phyloP scores from a whole-genome alignment of 2,113 vertebrate species.

The Pseudolaguvia tuberculata region DNA sequence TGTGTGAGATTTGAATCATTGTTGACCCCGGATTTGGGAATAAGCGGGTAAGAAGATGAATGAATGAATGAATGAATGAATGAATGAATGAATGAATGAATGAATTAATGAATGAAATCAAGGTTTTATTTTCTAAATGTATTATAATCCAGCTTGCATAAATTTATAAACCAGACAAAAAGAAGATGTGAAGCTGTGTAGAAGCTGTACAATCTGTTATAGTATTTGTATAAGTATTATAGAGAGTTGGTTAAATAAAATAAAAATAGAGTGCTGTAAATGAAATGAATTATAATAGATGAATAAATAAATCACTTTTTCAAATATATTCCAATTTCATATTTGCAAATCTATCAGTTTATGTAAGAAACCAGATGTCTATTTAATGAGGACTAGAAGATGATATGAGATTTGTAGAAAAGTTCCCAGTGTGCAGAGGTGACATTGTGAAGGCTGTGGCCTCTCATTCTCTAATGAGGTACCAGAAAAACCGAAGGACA shows the following conservation, averaged over 20 bases:
- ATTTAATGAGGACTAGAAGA: conserved; percentile 31
- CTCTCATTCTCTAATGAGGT: conserved; percentile 35
- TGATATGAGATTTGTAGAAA: conserved; percentile 35
- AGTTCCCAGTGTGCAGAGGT: conserved; percentile 50
- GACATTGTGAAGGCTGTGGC: conserved; percentile 45
- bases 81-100: no score
- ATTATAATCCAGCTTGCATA: not conserved
- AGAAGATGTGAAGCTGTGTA: not conserved
- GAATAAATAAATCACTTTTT: not conserved
- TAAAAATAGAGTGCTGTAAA: not conserved
- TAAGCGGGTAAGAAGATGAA: no score
- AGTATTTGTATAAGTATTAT: not conserved
- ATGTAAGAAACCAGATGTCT: not conserved
- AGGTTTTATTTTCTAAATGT: not conserved
- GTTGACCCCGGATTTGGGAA: no score
- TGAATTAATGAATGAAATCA: not conserved
- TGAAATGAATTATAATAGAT: no score
- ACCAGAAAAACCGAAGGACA: conserved; percentile 3
- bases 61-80: no score
- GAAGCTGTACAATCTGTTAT: not conserved
- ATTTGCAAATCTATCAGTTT: not conserved
- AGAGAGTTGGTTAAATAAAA: not conserved
- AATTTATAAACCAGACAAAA: not conserved
- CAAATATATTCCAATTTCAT: not conserved
- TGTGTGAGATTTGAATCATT: not conserved